phyloP scores from a whole-genome alignment of 2,888 invertebrate species.

The Empis stercorea region DNA sequence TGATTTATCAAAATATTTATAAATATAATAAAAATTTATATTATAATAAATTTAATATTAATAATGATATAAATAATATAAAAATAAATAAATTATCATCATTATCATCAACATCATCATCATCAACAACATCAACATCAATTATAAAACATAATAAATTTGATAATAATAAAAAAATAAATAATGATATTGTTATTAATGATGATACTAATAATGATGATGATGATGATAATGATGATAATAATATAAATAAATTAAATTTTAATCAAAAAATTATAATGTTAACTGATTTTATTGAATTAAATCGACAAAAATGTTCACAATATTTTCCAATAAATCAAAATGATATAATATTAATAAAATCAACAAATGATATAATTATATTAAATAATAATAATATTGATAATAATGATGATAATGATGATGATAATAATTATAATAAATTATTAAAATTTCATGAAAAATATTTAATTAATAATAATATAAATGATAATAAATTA shows the following conservation, averaged over 20 bases:
- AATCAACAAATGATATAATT: constrained; percentile 15
- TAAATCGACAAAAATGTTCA: constrained; percentile 76
- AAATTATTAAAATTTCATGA: constrained; percentile 13
- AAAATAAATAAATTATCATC: too few relatives aligned
- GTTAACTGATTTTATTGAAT: constrained; percentile 82
- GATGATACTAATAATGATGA: neutral
- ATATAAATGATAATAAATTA: neutral
- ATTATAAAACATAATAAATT: neutral
- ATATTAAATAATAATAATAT: neutral
- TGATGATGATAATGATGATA: neutral
- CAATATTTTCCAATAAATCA: constrained; percentile 64
- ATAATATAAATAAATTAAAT: neutral
- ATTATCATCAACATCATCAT: too few relatives aligned
- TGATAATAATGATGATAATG: constrained; percentile 19
- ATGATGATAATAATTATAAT: constrained; percentile 1
- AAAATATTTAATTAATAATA: constrained; percentile 8
- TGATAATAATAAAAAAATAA: neutral
- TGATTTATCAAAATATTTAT: constrained; percentile 52
- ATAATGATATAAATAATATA: neutral
- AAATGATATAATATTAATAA: constrained; percentile 37
- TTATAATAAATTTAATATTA: neutral
- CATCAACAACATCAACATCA: too few relatives aligned
- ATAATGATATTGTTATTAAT: too few relatives aligned
- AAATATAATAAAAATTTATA: constrained; percentile 16
- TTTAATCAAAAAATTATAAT: constrained; percentile 60